Conservation (phyloP, 2,888 invertebrate species). For the Callosobruchus maculatus region DNA sequence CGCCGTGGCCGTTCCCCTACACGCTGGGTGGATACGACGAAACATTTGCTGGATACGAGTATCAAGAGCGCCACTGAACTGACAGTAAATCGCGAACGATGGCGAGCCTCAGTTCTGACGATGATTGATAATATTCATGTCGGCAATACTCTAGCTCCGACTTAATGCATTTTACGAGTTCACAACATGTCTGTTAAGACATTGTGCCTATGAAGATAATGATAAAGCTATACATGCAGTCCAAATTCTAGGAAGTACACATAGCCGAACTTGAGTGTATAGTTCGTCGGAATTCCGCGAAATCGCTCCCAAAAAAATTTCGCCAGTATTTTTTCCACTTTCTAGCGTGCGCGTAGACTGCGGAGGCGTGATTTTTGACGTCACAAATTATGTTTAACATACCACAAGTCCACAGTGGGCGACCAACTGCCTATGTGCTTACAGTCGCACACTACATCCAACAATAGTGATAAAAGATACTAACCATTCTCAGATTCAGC, state of each 20-base stretch:
- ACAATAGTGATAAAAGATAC: neutral
- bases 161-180: too few species aligned
- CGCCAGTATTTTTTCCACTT: conserved; percentile 29
- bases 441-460: neutral
- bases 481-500: neutral
- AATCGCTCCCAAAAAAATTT: neutral
- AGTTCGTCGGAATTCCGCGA: neutral
- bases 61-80: too few species aligned
- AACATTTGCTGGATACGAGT: too few species aligned
- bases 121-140: too few species aligned
- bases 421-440: conserved; percentile 4
- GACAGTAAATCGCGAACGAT: too few species aligned
- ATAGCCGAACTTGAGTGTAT: neutral
- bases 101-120: too few species aligned
- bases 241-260: neutral
- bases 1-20: too few species aligned
- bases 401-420: conserved; percentile 38
- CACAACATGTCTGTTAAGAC: too few species aligned
- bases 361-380: conserved; percentile 41
- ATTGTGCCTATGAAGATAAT: too few species aligned
- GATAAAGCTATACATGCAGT: too few species aligned
- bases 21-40: too few species aligned
- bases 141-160: too few species aligned
- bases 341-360: conserved; percentile 10
- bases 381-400: conserved; percentile 42